These are phyloP conservation scores for Dasypolia templi DNA, from an alignment of 2,888 invertebrate genomes.

Conservation along the genomic window DNA sequence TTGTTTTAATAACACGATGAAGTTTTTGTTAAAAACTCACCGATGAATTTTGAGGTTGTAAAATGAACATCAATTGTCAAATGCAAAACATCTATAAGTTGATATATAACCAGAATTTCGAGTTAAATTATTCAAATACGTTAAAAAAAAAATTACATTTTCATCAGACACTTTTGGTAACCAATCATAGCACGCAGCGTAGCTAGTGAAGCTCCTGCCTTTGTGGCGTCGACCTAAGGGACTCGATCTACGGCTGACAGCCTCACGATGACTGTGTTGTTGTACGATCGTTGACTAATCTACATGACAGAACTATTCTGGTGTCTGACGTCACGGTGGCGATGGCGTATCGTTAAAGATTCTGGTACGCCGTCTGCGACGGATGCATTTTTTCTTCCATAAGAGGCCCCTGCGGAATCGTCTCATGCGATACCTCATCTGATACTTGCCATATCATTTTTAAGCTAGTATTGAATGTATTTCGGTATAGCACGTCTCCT, in stretches of 20 bases:
- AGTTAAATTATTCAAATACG: no score
- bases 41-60: background rate
- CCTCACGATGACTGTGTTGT: constrained; percentile 7
- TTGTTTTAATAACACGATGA: background rate
- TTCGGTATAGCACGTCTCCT: background rate
- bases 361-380: constrained; percentile 9
- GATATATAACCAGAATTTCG: background rate
- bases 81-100: background rate
- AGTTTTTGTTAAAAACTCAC: background rate
- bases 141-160: no score
- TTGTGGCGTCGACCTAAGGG: background rate
- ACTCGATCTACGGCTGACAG: constrained; percentile 7
- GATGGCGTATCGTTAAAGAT: constrained; percentile 28
- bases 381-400: constrained; percentile 11
- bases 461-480: background rate
- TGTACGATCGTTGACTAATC: constrained; percentile 31
- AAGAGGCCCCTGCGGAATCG: background rate
- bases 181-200: background rate
- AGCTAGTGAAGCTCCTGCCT: background rate
- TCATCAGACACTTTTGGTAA: background rate
- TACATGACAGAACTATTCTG: constrained; percentile 18
- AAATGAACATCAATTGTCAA: background rate
- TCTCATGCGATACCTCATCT: background rate
- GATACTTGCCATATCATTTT: background rate
- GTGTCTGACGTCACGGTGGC: constrained; percentile 19